These are phyloP conservation scores for Bucorvus abyssinicus DNA, from an alignment of 2,797 vertebrate genomes.

Conservation along the genomic window DNA sequence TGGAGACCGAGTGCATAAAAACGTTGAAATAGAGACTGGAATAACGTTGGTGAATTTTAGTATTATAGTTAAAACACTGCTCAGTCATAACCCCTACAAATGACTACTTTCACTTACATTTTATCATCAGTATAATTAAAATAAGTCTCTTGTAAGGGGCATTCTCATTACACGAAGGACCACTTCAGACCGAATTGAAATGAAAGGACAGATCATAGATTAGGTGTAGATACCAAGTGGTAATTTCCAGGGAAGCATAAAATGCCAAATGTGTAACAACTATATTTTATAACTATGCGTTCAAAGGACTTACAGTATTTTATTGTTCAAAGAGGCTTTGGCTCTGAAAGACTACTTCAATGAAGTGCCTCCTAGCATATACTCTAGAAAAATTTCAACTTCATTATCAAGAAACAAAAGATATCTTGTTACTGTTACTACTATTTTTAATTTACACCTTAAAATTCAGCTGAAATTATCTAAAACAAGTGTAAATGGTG, in stretches of 20 bases:
- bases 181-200: conserved; percentile 76
- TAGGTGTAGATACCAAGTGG: conserved; percentile 69
- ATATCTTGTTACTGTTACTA: background rate
- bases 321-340: conserved; percentile 43
- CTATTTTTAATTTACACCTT: background rate
- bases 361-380: background rate
- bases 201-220: conserved; percentile 65
- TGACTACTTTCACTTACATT: conserved; percentile 70
- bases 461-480: background rate
- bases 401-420: background rate
- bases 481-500: background rate
- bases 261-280: conserved; percentile 73
- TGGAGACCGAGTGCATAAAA: conserved; percentile 54
- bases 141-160: conserved; percentile 75
- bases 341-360: conserved; percentile 18
- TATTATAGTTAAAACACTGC: conserved; percentile 62
- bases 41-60: conserved; percentile 65
- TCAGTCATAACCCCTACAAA: conserved; percentile 73
- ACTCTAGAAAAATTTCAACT: background rate
- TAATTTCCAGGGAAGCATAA: conserved; percentile 75
- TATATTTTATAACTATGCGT: conserved; percentile 68
- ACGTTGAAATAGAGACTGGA: conserved; percentile 59
- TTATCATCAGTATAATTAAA: conserved; percentile 73
- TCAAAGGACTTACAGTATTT: conserved; percentile 67
- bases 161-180: conserved; percentile 75